Evolutionary conservation across 2,797 vertebrate genomes (phyloP).

Genomic region (Mus spretus): DNA sequence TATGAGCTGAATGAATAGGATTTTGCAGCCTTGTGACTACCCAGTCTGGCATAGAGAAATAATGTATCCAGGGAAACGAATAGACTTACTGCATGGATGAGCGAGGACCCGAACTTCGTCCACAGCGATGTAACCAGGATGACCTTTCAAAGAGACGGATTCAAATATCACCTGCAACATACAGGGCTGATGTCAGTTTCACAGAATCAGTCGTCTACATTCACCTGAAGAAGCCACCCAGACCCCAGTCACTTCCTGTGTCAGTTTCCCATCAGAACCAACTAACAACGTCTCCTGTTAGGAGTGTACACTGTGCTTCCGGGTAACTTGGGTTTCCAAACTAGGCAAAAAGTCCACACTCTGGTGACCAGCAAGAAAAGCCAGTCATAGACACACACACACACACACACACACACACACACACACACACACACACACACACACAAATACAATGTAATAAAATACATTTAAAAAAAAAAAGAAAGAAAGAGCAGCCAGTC

Average conservation of each 20-base stretch:
- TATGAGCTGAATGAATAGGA: conserved; percentile 66
- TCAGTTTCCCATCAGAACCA: conserved; percentile 7
- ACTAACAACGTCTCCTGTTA: neutral
- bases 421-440: too few species aligned
- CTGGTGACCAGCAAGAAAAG: neutral
- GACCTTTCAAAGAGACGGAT: conserved; percentile 96
- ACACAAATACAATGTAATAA: too few species aligned
- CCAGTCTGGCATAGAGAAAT: neutral
- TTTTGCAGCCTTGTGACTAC: conserved; percentile 30
- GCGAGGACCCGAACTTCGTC: conserved; percentile 98
- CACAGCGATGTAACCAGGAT: conserved; percentile 96
- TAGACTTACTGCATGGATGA: conserved; percentile 96
- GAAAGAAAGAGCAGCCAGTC: neutral
- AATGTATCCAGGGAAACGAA: conserved; percentile 67
- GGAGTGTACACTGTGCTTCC: accelerated
- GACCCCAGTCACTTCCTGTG: neutral
- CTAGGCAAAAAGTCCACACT: conserved; percentile 24
- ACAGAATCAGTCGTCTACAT: conserved; percentile 14
- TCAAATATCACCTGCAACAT: conserved; percentile 97
- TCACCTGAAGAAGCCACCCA: neutral
- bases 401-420: too few species aligned
- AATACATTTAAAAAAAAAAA: too few species aligned
- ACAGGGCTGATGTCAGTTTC: conserved; percentile 61
- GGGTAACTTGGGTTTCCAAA: conserved; percentile 54
- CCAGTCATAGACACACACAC: neutral